Evolutionary conservation across 2,888 invertebrate genomes (phyloP), one percentile per base, ranked within the genome.

Genomic region (Helleia helle): DNA sequence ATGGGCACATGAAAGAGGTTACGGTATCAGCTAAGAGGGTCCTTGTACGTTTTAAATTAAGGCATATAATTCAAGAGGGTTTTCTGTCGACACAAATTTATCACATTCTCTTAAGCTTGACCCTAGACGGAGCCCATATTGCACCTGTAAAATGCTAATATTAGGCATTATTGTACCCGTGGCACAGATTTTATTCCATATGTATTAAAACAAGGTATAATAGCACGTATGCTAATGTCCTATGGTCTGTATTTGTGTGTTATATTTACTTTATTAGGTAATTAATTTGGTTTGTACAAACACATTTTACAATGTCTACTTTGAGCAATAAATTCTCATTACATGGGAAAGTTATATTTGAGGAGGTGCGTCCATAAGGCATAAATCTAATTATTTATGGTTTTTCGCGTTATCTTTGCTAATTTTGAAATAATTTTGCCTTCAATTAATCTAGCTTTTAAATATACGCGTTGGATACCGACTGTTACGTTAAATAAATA

Each of bases 1-100:
- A 62, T 64, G 46, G 46, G 37, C 43, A 61, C 56, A 62, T 56
- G 52, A 56, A 67, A 61, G 56, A 52, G 54, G 55, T 40, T 30
- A 40, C 22, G 22, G 39, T 39, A 30, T 30, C 30, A 25, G 28
- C 31, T 30, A 30, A 30, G 31, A 31, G 31, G 39, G 30, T 12
- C 25, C 24, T 39, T 30, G 60, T 54, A 55, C 59, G 57, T 59
- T 62, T 52, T 58, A 60, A 55, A 58, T 58, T 52, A 51, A 54
- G 66, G 70, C 66, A 31, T 30, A 39, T 39, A 39, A 30, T 39
- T 39, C 39, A 39, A 39, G 30, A 17, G 30, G 39, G 30, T 25
- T 39, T 11, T 30, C 30, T 24, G 39, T 30, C 39, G 15, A 14
- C 30, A 31, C 39, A 30, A 39, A 39, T 39, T 39, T 31, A 39